Base-by-base conservation (phyloP, 1,140 invertebrate species). In the Brachystomella parvula region DNA sequence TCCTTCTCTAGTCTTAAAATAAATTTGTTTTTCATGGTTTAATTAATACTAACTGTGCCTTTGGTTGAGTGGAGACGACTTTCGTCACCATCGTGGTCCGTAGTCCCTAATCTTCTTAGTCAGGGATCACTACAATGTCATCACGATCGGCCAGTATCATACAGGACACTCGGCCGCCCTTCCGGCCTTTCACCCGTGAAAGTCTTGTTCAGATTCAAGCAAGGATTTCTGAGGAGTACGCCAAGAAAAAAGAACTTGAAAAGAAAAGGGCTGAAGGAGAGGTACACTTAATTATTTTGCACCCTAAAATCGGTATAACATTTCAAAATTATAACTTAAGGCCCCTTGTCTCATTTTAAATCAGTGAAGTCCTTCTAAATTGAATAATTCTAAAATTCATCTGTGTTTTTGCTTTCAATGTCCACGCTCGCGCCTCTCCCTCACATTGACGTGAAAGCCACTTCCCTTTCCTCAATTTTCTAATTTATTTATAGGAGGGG, bases 111-210 rank as follows among this genome's bases (percentile, higher is more conserved):
- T n/a, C n/a, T n/a, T n/a, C n/a, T n/a, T n/a, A n/a, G n/a, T n/a
- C n/a, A 64, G 53, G 47, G 56, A n/a, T n/a, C n/a, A n/a, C n/a
- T n/a, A 63, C 44, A n/a, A 71, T 71, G 70, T 71, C 70, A 28
- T 63, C 68, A 33, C 61, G 61, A 30, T 71, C 70, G 21, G 63
- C 29, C 6, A 68, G 64, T 49, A 65, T 68, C 15, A 57, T 64
- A 12, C 66, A 68, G 33, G 89, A 92, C 88, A 89, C 90, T 86
- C 87, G 86, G 83, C 88, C 88, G 83, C 85, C 90, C 86, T 97
- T 96, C 89, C 89, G 89, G 87, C 92, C 92, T 83, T 96, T 96
- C 85, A 96, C 94, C 79, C 85, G 92, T 82, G 93, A 96, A 83
- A 95, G 93, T 81, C 84, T 96, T 81, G 87, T 89, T 80, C 87